Conservation (phyloP, 1,140 invertebrate species). For the Riptortus pedestris region DNA sequence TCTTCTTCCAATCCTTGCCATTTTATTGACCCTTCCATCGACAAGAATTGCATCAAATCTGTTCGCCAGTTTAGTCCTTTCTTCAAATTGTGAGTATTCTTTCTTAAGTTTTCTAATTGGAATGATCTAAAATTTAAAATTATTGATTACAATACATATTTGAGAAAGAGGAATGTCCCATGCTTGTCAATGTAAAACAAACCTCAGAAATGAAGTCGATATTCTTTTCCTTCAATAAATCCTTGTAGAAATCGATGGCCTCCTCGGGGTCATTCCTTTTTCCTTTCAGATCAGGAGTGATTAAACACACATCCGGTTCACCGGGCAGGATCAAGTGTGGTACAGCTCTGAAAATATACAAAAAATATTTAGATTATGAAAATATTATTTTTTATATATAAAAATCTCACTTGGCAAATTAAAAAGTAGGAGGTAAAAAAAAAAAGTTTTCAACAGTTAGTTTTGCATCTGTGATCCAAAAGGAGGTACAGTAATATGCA, state of each 20-base stretch:
- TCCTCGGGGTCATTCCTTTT: not conserved
- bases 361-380: not conserved
- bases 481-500: too few species aligned
- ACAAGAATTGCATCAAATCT: conserved; percentile 18
- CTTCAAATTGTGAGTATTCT: conserved; percentile 15
- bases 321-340: not conserved
- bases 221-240: not conserved
- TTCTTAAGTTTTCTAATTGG: conserved; percentile 1
- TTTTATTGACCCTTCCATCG: not conserved
- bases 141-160: conserved; percentile 1
- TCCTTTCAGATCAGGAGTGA: not conserved
- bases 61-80: conserved; percentile 5
- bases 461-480: too few species aligned
- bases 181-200: not conserved
- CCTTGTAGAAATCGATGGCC: not conserved
- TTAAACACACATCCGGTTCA: not conserved
- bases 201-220: conserved; percentile 9
- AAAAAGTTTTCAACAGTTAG: too few species aligned
- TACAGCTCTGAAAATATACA: conserved; percentile 13
- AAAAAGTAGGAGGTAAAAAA: not conserved
- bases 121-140: conserved; percentile 7
- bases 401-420: not conserved
- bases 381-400: not conserved
- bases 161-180: not conserved
- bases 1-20: not conserved